Percentiles rank a stretch among this genome's conserved stretches.
Conservation (phyloP, 2,797 vertebrate genomes). For the Tokudaia tokunoshimensis region DNA sequence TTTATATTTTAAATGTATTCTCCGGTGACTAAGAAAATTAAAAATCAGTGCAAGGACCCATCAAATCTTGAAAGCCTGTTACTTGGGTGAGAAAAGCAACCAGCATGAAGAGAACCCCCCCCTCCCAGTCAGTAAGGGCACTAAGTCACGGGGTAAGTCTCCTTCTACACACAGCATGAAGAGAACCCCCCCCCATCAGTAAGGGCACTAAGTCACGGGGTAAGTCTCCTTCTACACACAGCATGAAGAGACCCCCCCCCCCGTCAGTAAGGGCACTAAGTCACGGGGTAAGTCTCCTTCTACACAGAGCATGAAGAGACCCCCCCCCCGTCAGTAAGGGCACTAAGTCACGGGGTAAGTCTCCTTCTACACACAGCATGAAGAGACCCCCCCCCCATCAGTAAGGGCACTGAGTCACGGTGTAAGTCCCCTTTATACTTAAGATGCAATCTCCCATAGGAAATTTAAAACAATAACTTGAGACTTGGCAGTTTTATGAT, state of each 20-base stretch:
- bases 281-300: not conserved
- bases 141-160: not conserved
- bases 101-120: not conserved
- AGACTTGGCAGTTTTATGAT: conserved; percentile 74
- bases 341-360: not conserved
- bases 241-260: not conserved
- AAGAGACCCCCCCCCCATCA: not conserved
- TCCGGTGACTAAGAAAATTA: conserved; percentile 30
- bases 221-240: not conserved
- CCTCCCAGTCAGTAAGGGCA: conserved; percentile 6
- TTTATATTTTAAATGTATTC: conserved; percentile 50
- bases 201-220: conserved; percentile 8
- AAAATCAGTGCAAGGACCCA: conserved; percentile 32
- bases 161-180: not conserved
- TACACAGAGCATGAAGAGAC: not conserved
- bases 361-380: not conserved
- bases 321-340: not conserved
- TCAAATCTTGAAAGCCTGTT: not conserved
- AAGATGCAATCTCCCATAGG: conserved; percentile 69
- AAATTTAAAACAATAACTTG: conserved; percentile 80
- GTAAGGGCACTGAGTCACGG: conserved; percentile 15
- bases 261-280: conserved; percentile 53
- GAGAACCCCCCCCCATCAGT: not conserved
- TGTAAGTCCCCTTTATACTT: conserved; percentile 37
- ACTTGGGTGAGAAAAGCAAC: not conserved